Base-by-base conservation (phyloP, 2,888 invertebrate species). In the Ariolimax columbianus region DNA sequence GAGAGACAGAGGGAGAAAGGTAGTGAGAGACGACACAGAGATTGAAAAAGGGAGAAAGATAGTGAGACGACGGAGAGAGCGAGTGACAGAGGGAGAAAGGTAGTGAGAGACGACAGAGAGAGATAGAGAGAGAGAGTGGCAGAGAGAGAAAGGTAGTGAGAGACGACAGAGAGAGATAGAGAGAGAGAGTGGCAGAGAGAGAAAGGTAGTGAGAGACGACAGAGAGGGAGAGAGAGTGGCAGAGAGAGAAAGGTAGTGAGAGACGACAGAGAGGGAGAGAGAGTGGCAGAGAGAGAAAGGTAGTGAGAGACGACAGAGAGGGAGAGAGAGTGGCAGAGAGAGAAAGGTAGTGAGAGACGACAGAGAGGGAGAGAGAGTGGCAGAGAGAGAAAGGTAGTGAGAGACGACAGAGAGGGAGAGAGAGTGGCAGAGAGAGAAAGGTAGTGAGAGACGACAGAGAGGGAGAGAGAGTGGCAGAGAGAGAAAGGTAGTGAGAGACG, bases 241-340 rank as follows among this genome's bases (percentile, higher is more conserved):
- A 55, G n/a, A 73, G 43, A 83, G 40, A 55, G 33, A 79, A 11
- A 68, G 73, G 68, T 38, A n/a, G n/a, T 63, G 14, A 55, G 55
- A 55, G 55, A 55, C n/a, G n/a, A n/a, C n/a, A n/a, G n/a, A n/a
- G n/a, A n/a, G 19, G 3, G 19, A 55, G 17, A 55, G 19, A 2
- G 55, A 55, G 55, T 72, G 78, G 70, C 51, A 55, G 78, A 63
- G 0, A 38, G 78, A 59, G 63, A 59, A 17, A 78, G 14, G 4
- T 14, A 66, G 66, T 43, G n/a, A 43, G 63, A 73, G n/a, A n/a
- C 38, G 83, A 83, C 66, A 77, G 70, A 84, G 72, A 79, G 59
- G 43, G 78, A 86, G 75, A 86, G 73, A 83, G 83, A 80, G 80
- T 77, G 78, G 77, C 63, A 72, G 83, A 81, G 63, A 79, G 85